A percentile compares a stretch with the other conserved stretches of the same genome.
phyloP scores from a whole-genome alignment of 2,113 vertebrate species.

The Myotis yumanensis region DNA sequence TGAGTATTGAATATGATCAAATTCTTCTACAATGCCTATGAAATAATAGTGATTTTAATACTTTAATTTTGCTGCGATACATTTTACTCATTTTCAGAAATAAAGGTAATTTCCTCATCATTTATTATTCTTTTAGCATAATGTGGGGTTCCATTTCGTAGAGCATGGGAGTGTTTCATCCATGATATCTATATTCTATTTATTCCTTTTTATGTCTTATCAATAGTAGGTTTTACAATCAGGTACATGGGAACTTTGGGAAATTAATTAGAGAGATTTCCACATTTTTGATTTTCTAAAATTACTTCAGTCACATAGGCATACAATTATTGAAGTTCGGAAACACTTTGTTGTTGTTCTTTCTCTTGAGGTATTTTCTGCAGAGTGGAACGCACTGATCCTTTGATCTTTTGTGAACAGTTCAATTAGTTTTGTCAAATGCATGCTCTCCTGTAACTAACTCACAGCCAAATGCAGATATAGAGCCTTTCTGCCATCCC shows the following conservation, averaged over 20 bases:
- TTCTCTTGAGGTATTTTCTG: not conserved
- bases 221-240: not conserved
- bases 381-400: not conserved
- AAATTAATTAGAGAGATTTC: slow-evolving; percentile 25
- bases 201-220: not conserved
- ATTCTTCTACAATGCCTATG: not conserved
- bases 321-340: not conserved
- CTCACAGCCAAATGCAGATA: not conserved
- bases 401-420: not conserved
- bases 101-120: not conserved
- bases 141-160: not conserved
- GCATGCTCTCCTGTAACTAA: not conserved
- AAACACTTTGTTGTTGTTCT: not conserved
- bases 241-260: not conserved
- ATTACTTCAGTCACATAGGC: not conserved
- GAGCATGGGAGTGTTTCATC: not conserved
- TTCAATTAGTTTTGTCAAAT: not conserved
- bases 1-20: not conserved
- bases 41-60: not conserved
- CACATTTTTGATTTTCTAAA: not conserved
- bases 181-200: not conserved
- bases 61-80: not conserved
- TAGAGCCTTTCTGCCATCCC: not conserved
- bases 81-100: slow-evolving; percentile 6
- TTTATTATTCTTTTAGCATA: not conserved